Percentiles rank a stretch among this genome's conserved stretches.
These are phyloP conservation scores for Cotesia chilonis DNA, from an alignment of 1,140 invertebrate species.

Conservation along the genomic window DNA sequence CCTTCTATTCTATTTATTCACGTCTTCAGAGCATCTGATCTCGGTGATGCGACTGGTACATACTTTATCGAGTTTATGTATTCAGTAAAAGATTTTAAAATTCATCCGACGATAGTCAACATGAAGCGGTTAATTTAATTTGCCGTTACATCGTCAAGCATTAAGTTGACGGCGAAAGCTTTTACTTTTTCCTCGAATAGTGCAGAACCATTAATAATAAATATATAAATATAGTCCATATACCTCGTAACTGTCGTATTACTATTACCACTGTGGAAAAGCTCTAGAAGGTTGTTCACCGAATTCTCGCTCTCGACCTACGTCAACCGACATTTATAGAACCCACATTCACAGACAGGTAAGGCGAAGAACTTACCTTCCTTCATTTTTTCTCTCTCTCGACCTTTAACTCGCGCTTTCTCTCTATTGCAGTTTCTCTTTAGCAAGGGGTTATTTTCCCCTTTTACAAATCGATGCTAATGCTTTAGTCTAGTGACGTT, in stretches of 20 bases:
- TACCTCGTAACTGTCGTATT: constrained; percentile 1
- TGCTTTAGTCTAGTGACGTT: constrained; percentile 31
- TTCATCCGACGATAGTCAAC: constrained; percentile 44
- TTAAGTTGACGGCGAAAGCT: constrained; percentile 5
- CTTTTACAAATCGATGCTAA: constrained; percentile 35
- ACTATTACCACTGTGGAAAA: neutral
- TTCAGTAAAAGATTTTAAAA: constrained; percentile 47
- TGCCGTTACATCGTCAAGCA: constrained; percentile 12
- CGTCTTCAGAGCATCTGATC: too few relatives aligned
- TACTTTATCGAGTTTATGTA: constrained; percentile 20
- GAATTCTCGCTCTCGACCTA: constrained; percentile 5
- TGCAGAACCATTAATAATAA: too few relatives aligned
- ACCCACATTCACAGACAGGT: too few relatives aligned
- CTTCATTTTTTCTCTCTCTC: too few relatives aligned
- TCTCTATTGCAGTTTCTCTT: constrained; percentile 4
- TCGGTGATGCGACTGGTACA: neutral
- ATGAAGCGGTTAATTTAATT: constrained; percentile 38
- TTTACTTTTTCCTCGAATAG: neutral
- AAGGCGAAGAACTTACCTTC: too few relatives aligned
- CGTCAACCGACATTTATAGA: constrained; percentile 13
- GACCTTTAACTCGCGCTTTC: neutral
- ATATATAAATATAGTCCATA: neutral
- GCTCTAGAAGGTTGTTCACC: neutral
- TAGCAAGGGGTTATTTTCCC: constrained; percentile 29
- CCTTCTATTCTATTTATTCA: too few relatives aligned